Percentiles rank a stretch among this genome's conserved stretches.
Conservation (phyloP, 2,888 invertebrate species). For the Germaria angustata region DNA sequence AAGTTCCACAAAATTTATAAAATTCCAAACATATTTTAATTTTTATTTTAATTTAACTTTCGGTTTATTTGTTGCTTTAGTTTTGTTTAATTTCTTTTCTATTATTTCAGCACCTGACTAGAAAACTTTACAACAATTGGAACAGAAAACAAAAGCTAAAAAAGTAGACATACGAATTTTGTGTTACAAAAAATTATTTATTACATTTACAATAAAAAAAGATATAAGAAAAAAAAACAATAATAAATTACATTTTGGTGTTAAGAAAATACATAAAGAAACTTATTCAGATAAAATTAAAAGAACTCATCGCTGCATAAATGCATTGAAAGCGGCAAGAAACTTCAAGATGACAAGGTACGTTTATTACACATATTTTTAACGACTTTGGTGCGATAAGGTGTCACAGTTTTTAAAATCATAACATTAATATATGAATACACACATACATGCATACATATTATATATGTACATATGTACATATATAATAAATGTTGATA, state of each 20-base stretch:
- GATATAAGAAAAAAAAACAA: not conserved
- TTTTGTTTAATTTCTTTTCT: constrained; percentile 10
- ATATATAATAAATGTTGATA: too few relatives aligned
- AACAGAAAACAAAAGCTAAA: constrained; percentile 10
- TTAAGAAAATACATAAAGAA: not conserved
- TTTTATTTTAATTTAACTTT: not conserved
- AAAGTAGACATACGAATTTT: constrained; percentile 45
- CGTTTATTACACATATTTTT: not conserved
- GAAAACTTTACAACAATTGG: constrained; percentile 37
- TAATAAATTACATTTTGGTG: not conserved
- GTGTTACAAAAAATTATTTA: constrained; percentile 49
- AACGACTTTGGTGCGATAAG: too few relatives aligned
- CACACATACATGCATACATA: too few relatives aligned
- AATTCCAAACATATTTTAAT: too few relatives aligned
- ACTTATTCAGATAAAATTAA: not conserved
- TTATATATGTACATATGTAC: too few relatives aligned
- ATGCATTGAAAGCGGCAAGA: constrained; percentile 38
- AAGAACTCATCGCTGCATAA: constrained; percentile 13
- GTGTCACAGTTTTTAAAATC: too few relatives aligned
- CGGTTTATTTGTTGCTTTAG: not conserved
- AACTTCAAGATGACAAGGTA: constrained; percentile 58
- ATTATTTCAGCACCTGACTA: constrained; percentile 44
- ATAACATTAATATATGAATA: too few relatives aligned
- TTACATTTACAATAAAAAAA: constrained; percentile 20
- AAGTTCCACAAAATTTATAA: too few relatives aligned